Conservation (phyloP, 2,797 vertebrate species). For the Hippoglossus hippoglossus region DNA sequence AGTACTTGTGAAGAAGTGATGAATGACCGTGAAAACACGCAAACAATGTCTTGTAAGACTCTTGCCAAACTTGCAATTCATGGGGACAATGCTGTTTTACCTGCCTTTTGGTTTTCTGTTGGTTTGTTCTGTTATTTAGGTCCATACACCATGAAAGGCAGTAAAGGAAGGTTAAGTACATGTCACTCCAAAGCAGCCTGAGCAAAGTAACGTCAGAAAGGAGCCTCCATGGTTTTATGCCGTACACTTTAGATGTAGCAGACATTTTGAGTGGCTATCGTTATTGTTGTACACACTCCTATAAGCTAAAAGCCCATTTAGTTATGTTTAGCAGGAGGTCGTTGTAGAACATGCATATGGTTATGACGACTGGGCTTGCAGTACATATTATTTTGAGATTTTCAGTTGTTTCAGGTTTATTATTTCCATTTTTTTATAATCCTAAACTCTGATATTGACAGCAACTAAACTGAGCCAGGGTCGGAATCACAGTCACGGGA, state of each 20-base stretch:
- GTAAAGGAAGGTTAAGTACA: constrained; percentile 33
- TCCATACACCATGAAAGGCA: constrained; percentile 27
- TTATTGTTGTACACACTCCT: constrained; percentile 40
- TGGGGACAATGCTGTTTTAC: constrained; percentile 48
- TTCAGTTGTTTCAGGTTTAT: constrained; percentile 28
- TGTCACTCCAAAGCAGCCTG: constrained; percentile 30
- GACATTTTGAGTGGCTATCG: constrained; percentile 61
- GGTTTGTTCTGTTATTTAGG: constrained; percentile 43
- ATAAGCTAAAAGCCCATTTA: constrained; percentile 33
- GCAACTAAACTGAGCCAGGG: constrained; percentile 37
- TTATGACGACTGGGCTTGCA: constrained; percentile 30
- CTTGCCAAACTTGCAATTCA: constrained; percentile 67
- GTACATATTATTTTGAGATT: constrained; percentile 31
- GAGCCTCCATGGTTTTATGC: constrained; percentile 67
- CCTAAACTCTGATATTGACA: constrained; percentile 32
- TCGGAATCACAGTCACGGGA: constrained; percentile 9
- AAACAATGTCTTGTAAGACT: constrained; percentile 52
- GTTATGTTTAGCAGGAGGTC: constrained; percentile 27
- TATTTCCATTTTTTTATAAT: constrained; percentile 49
- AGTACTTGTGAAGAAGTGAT: constrained; percentile 49
- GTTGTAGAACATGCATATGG: constrained; percentile 16
- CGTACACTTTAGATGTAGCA: constrained; percentile 74
- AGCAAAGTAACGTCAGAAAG: constrained; percentile 42
- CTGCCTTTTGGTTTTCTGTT: constrained; percentile 48
- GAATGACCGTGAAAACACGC: constrained; percentile 46